Evolutionary conservation across 2,797 vertebrate species (phyloP), one percentile per base, ranked within the genome.

Genomic region (Rhabdomys pumilio): DNA sequence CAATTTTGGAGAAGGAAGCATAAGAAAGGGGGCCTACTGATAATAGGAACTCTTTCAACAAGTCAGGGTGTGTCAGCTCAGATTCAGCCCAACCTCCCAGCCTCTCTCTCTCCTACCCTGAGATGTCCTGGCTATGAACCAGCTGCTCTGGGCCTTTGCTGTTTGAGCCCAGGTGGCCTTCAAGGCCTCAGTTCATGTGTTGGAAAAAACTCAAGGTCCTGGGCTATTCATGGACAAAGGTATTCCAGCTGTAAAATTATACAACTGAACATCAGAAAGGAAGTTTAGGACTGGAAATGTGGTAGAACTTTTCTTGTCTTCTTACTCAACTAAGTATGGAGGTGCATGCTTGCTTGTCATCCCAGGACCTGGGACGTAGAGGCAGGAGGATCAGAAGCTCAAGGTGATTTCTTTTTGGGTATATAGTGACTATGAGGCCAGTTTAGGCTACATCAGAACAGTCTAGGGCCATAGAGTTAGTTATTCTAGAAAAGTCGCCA

Each of bases 161-260:
- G 20, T 11, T 17, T 26, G 24, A 81, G 47, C 41, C 19, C 22
- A 38, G 6, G 11, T 3, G 14, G 20, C 26, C 69, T 75, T 86
- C 12, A 34, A 20, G 38, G 38, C 29, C 93, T 96, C n/a, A 17
- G 0, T 90, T 76, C 77, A 34, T 77, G 50, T 61, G 31, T 65
- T 85, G 67, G 26, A 9, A 93, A 82, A 69, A 72, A 97, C 72
- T 44, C 31, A 93, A 29, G 13, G 6, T 61, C 29, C 15, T 72
- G 12, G 59, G 38, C 38, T 91, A 2, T 57, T 89, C 13, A 53
- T 47, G 20, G 50, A 67, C n/a, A 50, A 67, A 59, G 53, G 73
- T 84, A 93, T 77, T 85, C 82, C 47, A 83, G 77, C 81, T 85
- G n/a, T 80, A 57, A 90, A 93, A 81, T 77, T 80, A 67, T 53